phyloP scores from a whole-genome alignment of 1,140 invertebrate genomes.

The Heliconius eleuchia region DNA sequence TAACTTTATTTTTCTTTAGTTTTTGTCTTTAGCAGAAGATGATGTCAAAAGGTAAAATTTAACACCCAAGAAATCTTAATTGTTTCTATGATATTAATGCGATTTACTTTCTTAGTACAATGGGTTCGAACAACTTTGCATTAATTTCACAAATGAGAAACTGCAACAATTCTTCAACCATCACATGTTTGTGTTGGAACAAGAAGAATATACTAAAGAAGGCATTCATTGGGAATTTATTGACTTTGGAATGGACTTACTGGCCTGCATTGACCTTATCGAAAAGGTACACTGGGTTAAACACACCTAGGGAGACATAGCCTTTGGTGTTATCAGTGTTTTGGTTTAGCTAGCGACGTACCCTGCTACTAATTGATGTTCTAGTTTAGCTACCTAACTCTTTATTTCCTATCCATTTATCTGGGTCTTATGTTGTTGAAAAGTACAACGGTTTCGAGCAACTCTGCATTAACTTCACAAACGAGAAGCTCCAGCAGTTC shows the following conservation, averaged over 20 bases:
- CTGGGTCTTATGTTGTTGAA: constrained; percentile 67
- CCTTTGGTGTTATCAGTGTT: constrained; percentile 54
- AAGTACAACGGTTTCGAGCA: constrained; percentile 99
- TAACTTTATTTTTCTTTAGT: constrained; percentile 3
- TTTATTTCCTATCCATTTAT: constrained; percentile 53
- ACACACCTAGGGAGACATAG: constrained; percentile 48
- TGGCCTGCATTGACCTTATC: constrained; percentile 97
- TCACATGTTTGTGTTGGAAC: constrained; percentile 98
- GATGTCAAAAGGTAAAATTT: constrained; percentile 21
- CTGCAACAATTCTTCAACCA: constrained; percentile 99
- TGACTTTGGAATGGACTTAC: constrained; percentile 98
- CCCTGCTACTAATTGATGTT: constrained; percentile 58
- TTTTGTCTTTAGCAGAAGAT: constrained; percentile 12
- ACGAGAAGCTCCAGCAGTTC: constrained; percentile 98
- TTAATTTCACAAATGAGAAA: constrained; percentile 99
- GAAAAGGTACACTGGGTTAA: constrained; percentile 91
- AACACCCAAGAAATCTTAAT: background rate
- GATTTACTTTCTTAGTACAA: constrained; percentile 88
- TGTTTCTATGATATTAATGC: constrained; percentile 61
- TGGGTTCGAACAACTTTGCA: constrained; percentile 99
- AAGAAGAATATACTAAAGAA: constrained; percentile 97
- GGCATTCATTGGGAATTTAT: constrained; percentile 97
- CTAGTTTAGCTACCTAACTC: constrained; percentile 50
- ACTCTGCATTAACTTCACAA: constrained; percentile 99
- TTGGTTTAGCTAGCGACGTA: constrained; percentile 53